Conservation (phyloP, 2,797 vertebrate species). For the Acipenser transmontanus region DNA sequence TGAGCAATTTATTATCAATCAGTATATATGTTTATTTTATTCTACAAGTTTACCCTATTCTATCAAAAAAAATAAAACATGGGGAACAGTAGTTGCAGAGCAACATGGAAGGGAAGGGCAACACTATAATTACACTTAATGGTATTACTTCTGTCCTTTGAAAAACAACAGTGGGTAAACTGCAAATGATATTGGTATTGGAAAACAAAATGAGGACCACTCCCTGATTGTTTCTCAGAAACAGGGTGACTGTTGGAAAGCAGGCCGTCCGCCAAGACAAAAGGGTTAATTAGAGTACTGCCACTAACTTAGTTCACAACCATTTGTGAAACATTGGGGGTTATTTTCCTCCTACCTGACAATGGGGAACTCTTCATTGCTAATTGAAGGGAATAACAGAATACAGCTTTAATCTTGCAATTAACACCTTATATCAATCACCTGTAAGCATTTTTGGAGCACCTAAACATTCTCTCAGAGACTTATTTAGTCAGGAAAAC, state of each 20-base stretch:
- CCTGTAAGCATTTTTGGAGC: constrained; percentile 9
- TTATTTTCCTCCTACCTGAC: constrained; percentile 3
- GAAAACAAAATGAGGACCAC: not conserved
- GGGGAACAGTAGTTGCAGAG: too few relatives aligned
- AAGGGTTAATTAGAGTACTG: not conserved
- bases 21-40: too few relatives aligned
- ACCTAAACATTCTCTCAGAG: not conserved
- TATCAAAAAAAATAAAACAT: too few relatives aligned
- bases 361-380: constrained; percentile 34
- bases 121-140: too few relatives aligned
- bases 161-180: too few relatives aligned
- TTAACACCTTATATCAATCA: constrained; percentile 37
- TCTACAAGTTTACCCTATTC: too few relatives aligned
- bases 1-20: too few relatives aligned
- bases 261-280: not conserved
- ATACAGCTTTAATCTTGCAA: constrained; percentile 38
- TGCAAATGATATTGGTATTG: too few relatives aligned
- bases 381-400: constrained; percentile 37
- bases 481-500: not conserved
- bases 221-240: not conserved
- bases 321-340: not conserved
- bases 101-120: too few relatives aligned
- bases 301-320: not conserved
- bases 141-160: too few relatives aligned
- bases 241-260: not conserved